phyloP scores from a whole-genome alignment of 2,113 vertebrate species.

The Halcyon malimbica region DNA sequence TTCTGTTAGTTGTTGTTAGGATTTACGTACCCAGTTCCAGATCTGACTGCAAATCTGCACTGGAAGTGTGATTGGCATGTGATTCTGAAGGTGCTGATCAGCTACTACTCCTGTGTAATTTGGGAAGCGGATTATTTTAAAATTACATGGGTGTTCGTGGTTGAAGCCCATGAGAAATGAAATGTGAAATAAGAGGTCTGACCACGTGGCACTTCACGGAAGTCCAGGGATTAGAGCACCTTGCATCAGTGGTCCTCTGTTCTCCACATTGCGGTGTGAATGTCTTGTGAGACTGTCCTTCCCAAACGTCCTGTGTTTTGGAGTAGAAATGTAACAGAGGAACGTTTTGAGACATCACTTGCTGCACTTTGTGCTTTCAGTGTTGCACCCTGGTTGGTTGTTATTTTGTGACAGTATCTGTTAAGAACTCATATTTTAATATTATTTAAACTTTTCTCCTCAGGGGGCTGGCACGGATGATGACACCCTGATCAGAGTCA shows the following conservation, averaged over 20 bases:
- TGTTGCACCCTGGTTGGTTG: background rate
- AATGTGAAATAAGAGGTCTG: background rate
- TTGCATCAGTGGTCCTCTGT: background rate
- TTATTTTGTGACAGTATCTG: background rate
- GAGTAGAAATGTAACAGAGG: background rate
- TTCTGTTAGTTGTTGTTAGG: background rate
- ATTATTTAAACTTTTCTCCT: background rate
- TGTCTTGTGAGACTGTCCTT: background rate
- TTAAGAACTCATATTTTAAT: background rate
- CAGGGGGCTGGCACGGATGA: conserved; percentile 95
- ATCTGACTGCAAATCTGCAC: background rate
- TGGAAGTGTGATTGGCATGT: background rate
- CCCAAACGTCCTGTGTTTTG: background rate
- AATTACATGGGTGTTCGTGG: background rate
- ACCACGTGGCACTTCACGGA: background rate
- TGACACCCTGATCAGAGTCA: conserved; percentile 86
- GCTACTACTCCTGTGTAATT: background rate
- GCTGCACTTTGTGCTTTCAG: background rate
- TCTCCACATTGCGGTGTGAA: background rate
- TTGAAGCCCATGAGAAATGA: background rate
- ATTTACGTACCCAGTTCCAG: background rate
- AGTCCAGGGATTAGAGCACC: background rate
- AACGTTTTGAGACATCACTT: background rate
- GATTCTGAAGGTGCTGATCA: background rate
- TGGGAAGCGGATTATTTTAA: background rate